phyloP scores from a whole-genome alignment of 2,113 vertebrate species.

The Rana temporaria region DNA sequence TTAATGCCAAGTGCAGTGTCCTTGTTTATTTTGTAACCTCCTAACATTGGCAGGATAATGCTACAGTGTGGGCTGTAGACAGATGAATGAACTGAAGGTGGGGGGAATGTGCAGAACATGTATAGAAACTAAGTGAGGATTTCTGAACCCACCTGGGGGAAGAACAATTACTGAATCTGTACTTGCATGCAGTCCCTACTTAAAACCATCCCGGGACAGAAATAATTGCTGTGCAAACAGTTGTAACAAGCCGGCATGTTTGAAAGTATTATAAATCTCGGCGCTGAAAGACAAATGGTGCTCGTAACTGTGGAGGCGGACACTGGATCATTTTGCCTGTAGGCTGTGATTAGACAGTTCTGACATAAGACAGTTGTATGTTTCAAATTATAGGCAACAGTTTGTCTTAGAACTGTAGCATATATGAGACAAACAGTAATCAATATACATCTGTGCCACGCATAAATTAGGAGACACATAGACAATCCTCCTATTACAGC shows the following conservation, averaged over 20 bases:
- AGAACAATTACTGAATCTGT: not conserved
- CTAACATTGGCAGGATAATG: no score
- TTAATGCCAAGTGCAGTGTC: no score
- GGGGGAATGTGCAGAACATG: no score
- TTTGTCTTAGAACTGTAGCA: conserved; percentile 3
- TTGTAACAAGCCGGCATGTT: conserved; percentile 15
- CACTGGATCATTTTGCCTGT: conserved; percentile 24
- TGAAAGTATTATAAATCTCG: conserved; percentile 14
- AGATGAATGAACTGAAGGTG: no score
- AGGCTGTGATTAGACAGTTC: conserved; percentile 30
- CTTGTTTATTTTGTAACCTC: no score
- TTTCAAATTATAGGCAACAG: conserved; percentile 22
- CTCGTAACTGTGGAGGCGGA: conserved; percentile 35
- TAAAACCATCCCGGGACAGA: not conserved
- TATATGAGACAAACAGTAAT: conserved; percentile 15
- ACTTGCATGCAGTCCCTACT: not conserved
- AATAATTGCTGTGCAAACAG: conserved; percentile 17
- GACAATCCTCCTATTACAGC: not conserved
- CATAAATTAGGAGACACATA: conserved; percentile 20
- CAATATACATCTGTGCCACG: not conserved
- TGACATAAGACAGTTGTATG: conserved; percentile 16
- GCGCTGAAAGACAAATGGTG: conserved; percentile 30
- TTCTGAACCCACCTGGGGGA: not conserved
- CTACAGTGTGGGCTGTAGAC: no score
- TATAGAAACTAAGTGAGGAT: not conserved